These are phyloP conservation scores for Babyrousa celebensis DNA, from an alignment of 2,797 vertebrate species.

Conservation along the genomic window DNA sequence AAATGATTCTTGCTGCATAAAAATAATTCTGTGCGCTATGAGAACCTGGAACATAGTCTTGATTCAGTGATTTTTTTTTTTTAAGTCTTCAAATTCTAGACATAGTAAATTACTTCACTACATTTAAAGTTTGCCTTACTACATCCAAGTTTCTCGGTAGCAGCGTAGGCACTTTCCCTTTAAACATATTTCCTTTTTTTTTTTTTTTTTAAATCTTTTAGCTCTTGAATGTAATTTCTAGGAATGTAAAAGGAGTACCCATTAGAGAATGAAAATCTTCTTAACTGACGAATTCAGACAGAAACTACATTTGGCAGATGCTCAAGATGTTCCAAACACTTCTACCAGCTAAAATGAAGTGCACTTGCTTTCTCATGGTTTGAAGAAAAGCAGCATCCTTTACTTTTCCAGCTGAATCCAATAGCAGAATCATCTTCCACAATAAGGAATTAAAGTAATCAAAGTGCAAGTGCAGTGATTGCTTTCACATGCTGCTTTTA, in stretches of 20 bases:
- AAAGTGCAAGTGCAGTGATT: slow-evolving; percentile 79
- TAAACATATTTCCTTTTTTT: background rate
- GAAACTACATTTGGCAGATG: slow-evolving; percentile 97
- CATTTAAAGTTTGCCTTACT: slow-evolving; percentile 16
- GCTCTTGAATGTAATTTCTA: slow-evolving; percentile 31
- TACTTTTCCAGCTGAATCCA: slow-evolving; percentile 82
- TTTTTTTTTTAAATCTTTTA: background rate
- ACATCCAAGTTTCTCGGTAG: background rate
- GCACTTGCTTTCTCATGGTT: slow-evolving; percentile 21
- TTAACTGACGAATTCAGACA: slow-evolving; percentile 93
- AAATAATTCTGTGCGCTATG: slow-evolving; percentile 29
- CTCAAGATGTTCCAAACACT: slow-evolving; percentile 95
- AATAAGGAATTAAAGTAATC: slow-evolving; percentile 81
- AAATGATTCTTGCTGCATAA: slow-evolving; percentile 9
- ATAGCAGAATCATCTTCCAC: slow-evolving; percentile 75
- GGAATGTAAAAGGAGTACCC: slow-evolving; percentile 32
- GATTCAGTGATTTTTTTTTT: background rate
- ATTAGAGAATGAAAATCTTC: slow-evolving; percentile 84
- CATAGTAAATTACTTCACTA: background rate
- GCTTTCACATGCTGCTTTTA: slow-evolving; percentile 84
- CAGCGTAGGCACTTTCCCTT: background rate
- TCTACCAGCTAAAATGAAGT: slow-evolving; percentile 92
- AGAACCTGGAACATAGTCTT: slow-evolving; percentile 54
- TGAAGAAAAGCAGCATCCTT: slow-evolving; percentile 76
- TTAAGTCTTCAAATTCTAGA: slow-evolving; percentile 45